These are phyloP conservation scores for Protula sp. DNA, from an alignment of 2,888 invertebrate genomes.

Conservation along the genomic window DNA sequence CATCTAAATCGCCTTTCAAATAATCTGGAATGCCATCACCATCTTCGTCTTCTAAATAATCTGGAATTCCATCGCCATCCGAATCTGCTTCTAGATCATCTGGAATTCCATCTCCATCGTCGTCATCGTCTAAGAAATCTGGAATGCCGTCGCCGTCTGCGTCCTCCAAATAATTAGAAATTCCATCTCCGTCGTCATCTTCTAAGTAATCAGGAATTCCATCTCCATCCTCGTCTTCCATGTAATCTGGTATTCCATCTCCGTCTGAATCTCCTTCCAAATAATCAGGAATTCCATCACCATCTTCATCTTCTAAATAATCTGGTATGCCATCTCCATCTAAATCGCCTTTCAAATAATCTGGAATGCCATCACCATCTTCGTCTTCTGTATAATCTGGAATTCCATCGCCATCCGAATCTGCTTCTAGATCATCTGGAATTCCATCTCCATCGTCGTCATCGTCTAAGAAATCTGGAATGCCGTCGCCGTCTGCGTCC, in stretches of 20 bases:
- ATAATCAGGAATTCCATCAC: constrained; percentile 21
- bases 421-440: constrained; percentile 13
- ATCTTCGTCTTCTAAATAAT: constrained; percentile 30
- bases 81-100: constrained; percentile 31
- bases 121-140: constrained; percentile 22
- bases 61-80: constrained; percentile 32
- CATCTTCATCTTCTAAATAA: constrained; percentile 20
- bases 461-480: constrained; percentile 21
- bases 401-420: constrained; percentile 21
- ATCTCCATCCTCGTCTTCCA: constrained; percentile 34
- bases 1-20: too few relatives aligned
- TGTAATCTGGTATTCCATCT: constrained; percentile 26
- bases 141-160: constrained; percentile 24
- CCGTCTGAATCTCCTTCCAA: constrained; percentile 25
- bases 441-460: constrained; percentile 22
- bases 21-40: too few relatives aligned
- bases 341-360: constrained; percentile 12
- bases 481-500: constrained; percentile 12
- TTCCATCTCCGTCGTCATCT: constrained; percentile 40
- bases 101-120: constrained; percentile 43
- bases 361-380: constrained; percentile 22
- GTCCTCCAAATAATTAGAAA: constrained; percentile 30
- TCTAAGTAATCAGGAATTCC: constrained; percentile 32
- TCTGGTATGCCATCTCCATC: constrained; percentile 20
- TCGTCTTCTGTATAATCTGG: constrained; percentile 19